phyloP scores from a whole-genome alignment of 2,113 vertebrate species.

The Nansenia antarctica region DNA sequence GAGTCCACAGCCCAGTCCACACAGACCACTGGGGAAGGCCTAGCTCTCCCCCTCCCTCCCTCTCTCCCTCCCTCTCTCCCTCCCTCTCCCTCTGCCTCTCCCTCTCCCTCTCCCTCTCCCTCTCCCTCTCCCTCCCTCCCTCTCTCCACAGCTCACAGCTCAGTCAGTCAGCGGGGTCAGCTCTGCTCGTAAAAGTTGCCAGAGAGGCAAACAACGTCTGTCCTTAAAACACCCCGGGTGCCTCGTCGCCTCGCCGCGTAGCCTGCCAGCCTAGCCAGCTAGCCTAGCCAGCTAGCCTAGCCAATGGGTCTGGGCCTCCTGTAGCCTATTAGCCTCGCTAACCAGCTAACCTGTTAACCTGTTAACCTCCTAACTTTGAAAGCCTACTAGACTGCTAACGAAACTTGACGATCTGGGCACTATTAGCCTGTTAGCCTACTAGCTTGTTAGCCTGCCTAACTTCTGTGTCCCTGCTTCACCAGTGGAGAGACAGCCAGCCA shows the following conservation, averaged over 20 bases:
- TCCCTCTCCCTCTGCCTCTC: not conserved
- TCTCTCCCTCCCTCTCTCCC: not conserved
- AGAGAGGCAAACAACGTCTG: not conserved
- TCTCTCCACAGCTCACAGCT: not conserved
- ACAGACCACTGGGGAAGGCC: not conserved
- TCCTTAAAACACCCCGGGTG: not conserved
- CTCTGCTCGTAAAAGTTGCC: not conserved
- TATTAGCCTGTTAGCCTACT: too few relatives aligned
- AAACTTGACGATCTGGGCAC: too few relatives aligned
- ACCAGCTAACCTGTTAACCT: too few relatives aligned
- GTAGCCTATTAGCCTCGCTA: too few relatives aligned
- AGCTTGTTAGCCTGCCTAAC: too few relatives aligned
- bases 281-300: too few relatives aligned
- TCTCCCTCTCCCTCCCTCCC: not conserved
- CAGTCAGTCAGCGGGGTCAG: not conserved
- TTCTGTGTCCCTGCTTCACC: not conserved
- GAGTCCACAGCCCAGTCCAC: slow-evolving; percentile 3
- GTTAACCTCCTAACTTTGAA: too few relatives aligned
- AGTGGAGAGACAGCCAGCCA: not conserved
- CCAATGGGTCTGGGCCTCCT: too few relatives aligned
- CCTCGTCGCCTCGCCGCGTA: not conserved
- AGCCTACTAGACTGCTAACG: too few relatives aligned
- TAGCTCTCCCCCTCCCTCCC: not conserved
- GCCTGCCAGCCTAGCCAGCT: too few relatives aligned
- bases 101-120: not conserved